These are phyloP conservation scores for Dendrolimus punctatus DNA, from an alignment of 1,140 invertebrate genomes.

Conservation along the genomic window DNA sequence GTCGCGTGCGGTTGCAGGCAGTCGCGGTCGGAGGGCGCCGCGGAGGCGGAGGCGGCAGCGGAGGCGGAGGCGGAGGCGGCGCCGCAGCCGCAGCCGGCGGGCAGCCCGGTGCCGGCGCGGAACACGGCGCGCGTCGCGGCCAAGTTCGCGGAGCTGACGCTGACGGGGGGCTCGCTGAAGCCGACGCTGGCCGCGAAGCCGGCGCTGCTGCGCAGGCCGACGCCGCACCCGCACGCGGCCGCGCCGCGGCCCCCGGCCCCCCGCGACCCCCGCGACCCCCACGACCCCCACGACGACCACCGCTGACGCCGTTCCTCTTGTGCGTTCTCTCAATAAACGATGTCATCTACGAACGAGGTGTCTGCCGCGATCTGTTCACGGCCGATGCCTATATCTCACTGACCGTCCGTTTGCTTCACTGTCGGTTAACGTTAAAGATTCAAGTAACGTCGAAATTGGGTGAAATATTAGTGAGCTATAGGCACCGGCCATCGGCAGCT, in stretches of 20 bases:
- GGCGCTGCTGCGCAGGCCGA: conserved; percentile 81
- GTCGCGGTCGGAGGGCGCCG: conserved; percentile 8
- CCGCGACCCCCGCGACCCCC: conserved; percentile 2
- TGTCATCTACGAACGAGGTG: no score
- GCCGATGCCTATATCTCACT: no score
- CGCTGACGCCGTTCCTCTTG: conserved; percentile 4
- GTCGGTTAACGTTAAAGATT: no score
- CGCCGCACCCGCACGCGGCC: conserved; percentile 58
- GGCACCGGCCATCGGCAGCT: no score
- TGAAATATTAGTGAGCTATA: no score
- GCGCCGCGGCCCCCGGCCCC: conserved; percentile 8
- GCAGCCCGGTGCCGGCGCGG: conserved; percentile 71
- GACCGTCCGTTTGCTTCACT: no score
- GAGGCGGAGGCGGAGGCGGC: conserved; percentile 52
- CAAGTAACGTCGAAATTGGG: no score
- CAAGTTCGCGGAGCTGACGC: conserved; percentile 75
- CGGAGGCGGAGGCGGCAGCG: conserved; percentile 39
- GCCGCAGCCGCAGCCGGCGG: conserved; percentile 9
- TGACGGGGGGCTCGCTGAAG: conserved; percentile 74
- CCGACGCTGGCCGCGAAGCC: conserved; percentile 83
- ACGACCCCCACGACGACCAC: conserved; percentile 7
- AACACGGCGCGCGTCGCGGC: conserved; percentile 74
- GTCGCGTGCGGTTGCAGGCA: background rate
- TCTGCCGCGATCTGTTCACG: no score
- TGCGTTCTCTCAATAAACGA: no score